phyloP scores from a whole-genome alignment of 2,797 vertebrate species.

The Pangasius krempfi region DNA sequence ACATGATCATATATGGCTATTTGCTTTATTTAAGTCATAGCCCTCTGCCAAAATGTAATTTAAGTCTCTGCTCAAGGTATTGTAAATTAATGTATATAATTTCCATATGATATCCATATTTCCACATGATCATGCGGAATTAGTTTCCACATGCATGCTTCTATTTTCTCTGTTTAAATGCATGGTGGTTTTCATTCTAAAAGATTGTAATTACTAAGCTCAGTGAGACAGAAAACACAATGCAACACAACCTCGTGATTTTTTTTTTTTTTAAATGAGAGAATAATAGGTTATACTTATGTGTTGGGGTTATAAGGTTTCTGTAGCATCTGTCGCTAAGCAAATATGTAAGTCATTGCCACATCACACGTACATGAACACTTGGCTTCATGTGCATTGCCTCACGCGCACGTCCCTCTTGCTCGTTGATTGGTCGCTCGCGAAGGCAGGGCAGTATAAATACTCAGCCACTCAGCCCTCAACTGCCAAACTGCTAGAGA shows the following conservation, averaged over 20 bases:
- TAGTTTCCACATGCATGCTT: background rate
- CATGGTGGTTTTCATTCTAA: background rate
- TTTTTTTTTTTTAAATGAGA: background rate
- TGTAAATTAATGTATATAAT: background rate
- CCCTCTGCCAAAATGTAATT: background rate
- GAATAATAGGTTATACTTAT: background rate
- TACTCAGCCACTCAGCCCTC: conserved; percentile 23
- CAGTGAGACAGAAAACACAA: background rate
- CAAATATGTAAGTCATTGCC: too few relatives aligned
- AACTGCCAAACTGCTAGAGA: conserved; percentile 6
- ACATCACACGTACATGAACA: background rate
- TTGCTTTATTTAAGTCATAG: background rate
- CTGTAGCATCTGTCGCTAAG: background rate
- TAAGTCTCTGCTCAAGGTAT: background rate
- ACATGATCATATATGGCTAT: too few relatives aligned
- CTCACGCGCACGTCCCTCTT: background rate
- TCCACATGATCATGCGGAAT: background rate
- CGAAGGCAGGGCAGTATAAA: conserved; percentile 73
- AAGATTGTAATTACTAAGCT: background rate
- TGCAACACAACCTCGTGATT: background rate
- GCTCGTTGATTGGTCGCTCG: conserved; percentile 33
- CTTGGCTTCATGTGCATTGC: background rate
- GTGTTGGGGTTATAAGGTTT: background rate
- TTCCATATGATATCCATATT: background rate
- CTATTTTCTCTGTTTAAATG: background rate